Percentiles rank a stretch among this genome's conserved stretches.
Conservation (phyloP, 2,113 vertebrate genomes). For the Actenoides lindsayi region DNA sequence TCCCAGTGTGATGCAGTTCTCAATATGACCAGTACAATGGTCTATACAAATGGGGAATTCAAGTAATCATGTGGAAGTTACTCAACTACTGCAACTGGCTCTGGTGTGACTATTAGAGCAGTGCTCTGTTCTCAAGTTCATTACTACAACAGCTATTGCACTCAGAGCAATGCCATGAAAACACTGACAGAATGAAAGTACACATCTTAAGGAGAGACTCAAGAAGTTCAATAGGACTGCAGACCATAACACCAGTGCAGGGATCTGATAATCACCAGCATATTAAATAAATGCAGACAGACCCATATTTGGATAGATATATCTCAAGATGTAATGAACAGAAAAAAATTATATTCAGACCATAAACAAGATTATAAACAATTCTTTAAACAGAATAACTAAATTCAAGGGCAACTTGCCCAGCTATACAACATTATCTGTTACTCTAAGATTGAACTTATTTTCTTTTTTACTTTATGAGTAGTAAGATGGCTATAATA, state of each 20-base stretch:
- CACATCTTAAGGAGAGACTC: fast-evolving
- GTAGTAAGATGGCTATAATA: not conserved
- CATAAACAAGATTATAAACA: not conserved
- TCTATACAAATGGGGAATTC: fast-evolving
- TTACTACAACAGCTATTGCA: not conserved
- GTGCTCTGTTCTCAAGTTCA: not conserved
- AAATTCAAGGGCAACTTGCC: not conserved
- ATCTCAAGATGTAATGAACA: not conserved
- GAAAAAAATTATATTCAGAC: not conserved
- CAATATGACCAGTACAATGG: not conserved
- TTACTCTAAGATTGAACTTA: not conserved
- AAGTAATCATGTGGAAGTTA: not conserved
- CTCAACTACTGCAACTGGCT: not conserved
- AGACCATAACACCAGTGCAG: not conserved
- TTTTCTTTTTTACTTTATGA: not conserved
- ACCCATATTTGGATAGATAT: not conserved
- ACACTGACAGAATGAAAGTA: not conserved
- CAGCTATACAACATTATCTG: not conserved
- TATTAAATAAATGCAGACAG: not conserved
- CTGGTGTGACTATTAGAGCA: not conserved
- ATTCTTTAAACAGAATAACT: not conserved
- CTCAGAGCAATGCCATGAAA: not conserved
- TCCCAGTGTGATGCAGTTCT: not conserved
- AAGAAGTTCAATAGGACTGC: not conserved
- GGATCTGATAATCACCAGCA: not conserved